Evolutionary conservation across 1,140 invertebrate species (phyloP), one percentile per base, ranked within the genome.

Genomic region (Drosophila burlai): DNA sequence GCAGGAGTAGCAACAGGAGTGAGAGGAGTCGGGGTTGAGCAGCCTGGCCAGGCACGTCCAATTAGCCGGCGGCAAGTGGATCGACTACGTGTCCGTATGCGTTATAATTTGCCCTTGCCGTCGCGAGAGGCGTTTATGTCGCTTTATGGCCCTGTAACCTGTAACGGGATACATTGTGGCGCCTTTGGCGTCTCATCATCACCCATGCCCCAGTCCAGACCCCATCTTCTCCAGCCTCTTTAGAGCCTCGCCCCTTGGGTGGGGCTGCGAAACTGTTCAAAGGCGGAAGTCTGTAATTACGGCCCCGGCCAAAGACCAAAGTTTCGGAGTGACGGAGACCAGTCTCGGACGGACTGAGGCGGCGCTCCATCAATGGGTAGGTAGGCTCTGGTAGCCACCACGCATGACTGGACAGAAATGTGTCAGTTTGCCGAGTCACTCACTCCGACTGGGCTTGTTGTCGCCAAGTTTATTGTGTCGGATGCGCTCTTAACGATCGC

Each of bases 151-250:
- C 80, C 47, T 85, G 89, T 84, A 91, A 91, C 80, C 47, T 85
- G 89, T 84, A 91, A 91, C 82, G 62, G 90, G 84, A 91, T 83
- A 91, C 89, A 52, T 85, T 91, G 81, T 92, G 89, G 85, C 89
- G 89, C 89, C 89, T 91, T 64, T 64, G 72, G 69, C 71, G 75
- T n/a, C 46, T 18, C 42, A 47, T 38, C 34, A 42, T 29, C n/a
- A 21, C 34, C 43, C 54, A 47, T 60, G 26, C 52, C 15, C 31
- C 46, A 21, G 18, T 34, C 26, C 24, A 21, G 0, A 8, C 40
- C 45, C 55, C 55, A 24, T 40, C 13, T 15, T 52, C 34, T 16
- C 3, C 40, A 36, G 52, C 49, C 52, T 55, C 61, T 75, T 34
- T 13, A 10, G 52, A 50, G 52, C 36, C 60, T 46, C 57, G 31